Evolutionary conservation across 2,888 invertebrate genomes (phyloP).

Genomic region (Eurytoma californica): DNA sequence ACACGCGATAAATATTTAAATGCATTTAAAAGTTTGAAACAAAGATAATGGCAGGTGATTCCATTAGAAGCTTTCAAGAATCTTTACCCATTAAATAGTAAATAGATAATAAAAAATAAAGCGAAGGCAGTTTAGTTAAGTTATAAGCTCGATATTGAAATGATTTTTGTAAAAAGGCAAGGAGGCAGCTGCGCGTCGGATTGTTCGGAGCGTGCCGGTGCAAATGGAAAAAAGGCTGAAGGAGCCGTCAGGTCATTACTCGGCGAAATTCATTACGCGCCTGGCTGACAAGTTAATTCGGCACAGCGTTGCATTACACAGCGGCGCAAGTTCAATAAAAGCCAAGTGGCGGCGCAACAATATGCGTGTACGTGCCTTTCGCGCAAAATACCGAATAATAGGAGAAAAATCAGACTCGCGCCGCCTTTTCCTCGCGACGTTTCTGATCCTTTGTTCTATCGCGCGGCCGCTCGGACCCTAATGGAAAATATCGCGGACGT

Average conservation of each 20-base stretch:
- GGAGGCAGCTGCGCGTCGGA: too few relatives aligned
- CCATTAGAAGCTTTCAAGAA: too few relatives aligned
- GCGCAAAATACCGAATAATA: conserved; percentile 70
- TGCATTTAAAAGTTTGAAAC: too few relatives aligned
- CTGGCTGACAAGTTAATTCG: conserved; percentile 39
- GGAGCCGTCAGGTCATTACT: background rate
- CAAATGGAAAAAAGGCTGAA: too few relatives aligned
- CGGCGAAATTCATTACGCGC: conserved; percentile 24
- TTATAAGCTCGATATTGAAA: background rate
- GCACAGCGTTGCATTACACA: conserved; percentile 23
- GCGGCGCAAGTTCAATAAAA: conserved; percentile 23
- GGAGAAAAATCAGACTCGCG: conserved; percentile 64
- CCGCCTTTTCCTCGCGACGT: conserved; percentile 33
- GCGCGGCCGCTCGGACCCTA: conserved; percentile 39
- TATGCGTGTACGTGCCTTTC: conserved; percentile 69
- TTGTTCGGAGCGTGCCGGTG: too few relatives aligned
- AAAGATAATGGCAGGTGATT: too few relatives aligned
- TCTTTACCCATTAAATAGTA: too few relatives aligned
- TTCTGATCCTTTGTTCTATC: conserved; percentile 57
- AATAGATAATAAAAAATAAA: too few relatives aligned
- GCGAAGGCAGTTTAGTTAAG: too few relatives aligned
- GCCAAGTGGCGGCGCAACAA: background rate
- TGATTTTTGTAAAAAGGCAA: background rate
- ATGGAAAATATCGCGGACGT: conserved; percentile 49
- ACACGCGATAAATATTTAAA: too few relatives aligned